Evolutionary conservation across 2,113 vertebrate species (phyloP).

Genomic region (Gobiocypris rarus): DNA sequence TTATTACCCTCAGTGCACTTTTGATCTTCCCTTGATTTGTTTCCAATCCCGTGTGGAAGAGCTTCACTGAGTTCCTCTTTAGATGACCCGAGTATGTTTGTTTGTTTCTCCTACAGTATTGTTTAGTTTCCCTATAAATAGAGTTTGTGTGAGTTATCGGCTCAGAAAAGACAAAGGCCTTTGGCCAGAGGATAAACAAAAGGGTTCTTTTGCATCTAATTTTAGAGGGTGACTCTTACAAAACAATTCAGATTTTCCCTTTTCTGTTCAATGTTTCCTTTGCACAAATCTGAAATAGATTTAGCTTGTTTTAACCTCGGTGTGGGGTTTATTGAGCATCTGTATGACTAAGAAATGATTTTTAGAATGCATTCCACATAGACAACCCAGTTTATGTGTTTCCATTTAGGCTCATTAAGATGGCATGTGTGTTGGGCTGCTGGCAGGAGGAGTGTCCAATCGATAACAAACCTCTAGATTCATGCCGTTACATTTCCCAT

Average conservation of each 20-base stretch:
- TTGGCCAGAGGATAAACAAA: constrained; percentile 50
- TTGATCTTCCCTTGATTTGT: neutral
- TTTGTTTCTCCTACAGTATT: constrained; percentile 63
- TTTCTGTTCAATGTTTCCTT: constrained; percentile 57
- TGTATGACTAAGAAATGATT: neutral
- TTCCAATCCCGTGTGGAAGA: neutral
- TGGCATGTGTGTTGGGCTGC: neutral
- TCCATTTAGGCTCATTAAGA: neutral
- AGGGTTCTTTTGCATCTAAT: constrained; percentile 64
- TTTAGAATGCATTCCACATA: neutral
- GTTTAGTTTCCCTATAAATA: constrained; percentile 65
- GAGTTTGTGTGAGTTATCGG: constrained; percentile 56
- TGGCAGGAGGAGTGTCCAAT: neutral
- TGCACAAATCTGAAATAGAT: constrained; percentile 63
- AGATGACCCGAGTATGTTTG: constrained; percentile 41
- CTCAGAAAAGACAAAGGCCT: constrained; percentile 64
- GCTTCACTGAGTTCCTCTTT: constrained; percentile 27
- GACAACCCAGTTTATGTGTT: neutral
- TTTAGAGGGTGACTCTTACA: constrained; percentile 52
- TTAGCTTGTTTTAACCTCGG: constrained; percentile 10
- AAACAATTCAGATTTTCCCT: constrained; percentile 62
- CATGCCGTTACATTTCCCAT: neutral
- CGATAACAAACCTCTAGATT: neutral
- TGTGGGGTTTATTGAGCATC: constrained; percentile 7
- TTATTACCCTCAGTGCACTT: neutral